Evolutionary conservation across 2,113 vertebrate species (phyloP).

Genomic region (pig (Sus scrofa)): DNA sequence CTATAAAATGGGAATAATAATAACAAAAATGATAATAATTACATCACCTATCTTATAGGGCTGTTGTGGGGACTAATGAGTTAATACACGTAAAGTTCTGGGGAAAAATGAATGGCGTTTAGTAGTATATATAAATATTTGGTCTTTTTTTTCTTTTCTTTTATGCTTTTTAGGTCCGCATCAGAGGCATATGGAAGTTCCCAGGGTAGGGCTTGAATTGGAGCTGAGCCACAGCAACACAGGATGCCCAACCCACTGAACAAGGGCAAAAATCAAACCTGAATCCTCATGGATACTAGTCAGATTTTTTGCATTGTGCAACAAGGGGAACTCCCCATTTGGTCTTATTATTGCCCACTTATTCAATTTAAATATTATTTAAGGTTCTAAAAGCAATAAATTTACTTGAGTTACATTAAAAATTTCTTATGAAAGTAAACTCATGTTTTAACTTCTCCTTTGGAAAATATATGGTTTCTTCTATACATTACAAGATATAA

Average conservation of each 20-base stretch:
- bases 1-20: background rate
- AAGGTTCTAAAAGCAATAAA: background rate
- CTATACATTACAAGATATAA: background rate
- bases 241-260: no score
- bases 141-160: background rate
- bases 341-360: background rate
- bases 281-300: no score
- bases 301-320: no score
- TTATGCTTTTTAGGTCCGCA: no score
- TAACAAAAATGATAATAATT: background rate
- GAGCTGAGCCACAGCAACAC: no score
- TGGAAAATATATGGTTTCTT: background rate
- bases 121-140: background rate
- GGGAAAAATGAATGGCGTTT: background rate
- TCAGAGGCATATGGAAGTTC: no score
- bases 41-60: background rate
- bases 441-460: slow-evolving; percentile 9
- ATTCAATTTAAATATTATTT: background rate
- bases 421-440: slow-evolving; percentile 23
- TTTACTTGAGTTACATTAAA: background rate
- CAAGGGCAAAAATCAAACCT: no score
- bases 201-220: no score
- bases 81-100: background rate
- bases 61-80: background rate
- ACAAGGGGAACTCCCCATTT: no score